A percentile compares a stretch with the other conserved stretches of the same genome.
Conservation (phyloP, 2,113 vertebrate species). For the Caloenas nicobarica region DNA sequence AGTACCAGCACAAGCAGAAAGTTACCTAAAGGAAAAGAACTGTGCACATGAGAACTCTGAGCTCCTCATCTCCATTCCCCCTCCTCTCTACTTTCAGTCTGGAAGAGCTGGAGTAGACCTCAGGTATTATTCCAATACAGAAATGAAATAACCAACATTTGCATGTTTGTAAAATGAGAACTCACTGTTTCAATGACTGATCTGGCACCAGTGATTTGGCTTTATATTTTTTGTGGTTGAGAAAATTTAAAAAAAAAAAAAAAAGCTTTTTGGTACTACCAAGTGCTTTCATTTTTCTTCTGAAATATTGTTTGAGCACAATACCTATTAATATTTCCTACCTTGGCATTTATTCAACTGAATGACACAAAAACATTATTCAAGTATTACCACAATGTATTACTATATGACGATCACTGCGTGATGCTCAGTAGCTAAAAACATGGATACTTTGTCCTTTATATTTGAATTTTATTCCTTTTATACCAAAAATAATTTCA, state of each 20-base stretch:
- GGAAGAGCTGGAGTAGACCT: not conserved
- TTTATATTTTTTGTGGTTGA: not conserved
- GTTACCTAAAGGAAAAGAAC: not conserved
- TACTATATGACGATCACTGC: not conserved
- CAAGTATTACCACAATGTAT: not conserved
- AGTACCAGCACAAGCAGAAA: not conserved
- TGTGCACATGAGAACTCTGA: not conserved
- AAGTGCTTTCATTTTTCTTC: not conserved
- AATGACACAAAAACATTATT: not conserved
- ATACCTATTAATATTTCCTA: not conserved
- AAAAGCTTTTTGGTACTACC: not conserved
- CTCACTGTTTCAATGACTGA: not conserved
- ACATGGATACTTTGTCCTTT: not conserved
- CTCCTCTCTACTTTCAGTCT: not conserved
- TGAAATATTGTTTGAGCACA: not conserved
- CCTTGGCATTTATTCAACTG: not conserved
- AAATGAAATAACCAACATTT: not conserved
- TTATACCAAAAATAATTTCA: not conserved
- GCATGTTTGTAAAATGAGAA: rapidly evolving
- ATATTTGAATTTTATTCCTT: not conserved
- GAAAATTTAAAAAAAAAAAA: not conserved
- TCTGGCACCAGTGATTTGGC: not conserved
- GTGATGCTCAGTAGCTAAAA: not conserved
- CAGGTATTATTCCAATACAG: not conserved
- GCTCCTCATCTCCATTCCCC: not conserved